These are phyloP conservation scores for Oryzias curvinotus DNA, from an alignment of 2,113 vertebrate genomes.

Conservation along the genomic window DNA sequence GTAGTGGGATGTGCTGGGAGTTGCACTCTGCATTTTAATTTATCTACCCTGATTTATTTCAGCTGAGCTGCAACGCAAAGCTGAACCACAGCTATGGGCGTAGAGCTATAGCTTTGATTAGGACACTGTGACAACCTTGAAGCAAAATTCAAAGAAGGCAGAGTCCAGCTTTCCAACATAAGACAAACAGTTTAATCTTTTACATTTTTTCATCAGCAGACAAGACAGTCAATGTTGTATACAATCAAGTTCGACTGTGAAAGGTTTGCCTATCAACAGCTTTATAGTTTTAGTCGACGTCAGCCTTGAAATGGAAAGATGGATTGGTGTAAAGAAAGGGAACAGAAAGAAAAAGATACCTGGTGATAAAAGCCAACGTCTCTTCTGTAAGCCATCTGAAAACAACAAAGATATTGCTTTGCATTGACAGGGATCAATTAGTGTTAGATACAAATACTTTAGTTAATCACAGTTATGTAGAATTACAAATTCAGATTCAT, in stretches of 20 bases:
- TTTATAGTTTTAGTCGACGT: slow-evolving; percentile 35
- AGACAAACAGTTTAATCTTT: slow-evolving; percentile 21
- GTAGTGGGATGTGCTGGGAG: slow-evolving; percentile 6
- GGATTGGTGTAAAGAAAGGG: slow-evolving; percentile 31
- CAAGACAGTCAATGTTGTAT: slow-evolving; percentile 24
- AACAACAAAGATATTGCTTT: slow-evolving; percentile 39
- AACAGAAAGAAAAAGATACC: slow-evolving; percentile 64
- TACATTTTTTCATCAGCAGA: slow-evolving; percentile 25
- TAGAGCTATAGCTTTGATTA: slow-evolving; percentile 12
- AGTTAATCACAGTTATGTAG: no score
- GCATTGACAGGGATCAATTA: background rate
- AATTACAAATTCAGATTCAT: no score
- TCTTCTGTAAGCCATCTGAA: slow-evolving; percentile 78
- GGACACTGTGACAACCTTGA: slow-evolving; percentile 9
- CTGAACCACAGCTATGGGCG: slow-evolving; percentile 9
- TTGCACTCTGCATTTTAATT: slow-evolving; percentile 29
- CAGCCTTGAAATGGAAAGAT: slow-evolving; percentile 41
- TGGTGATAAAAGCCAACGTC: slow-evolving; percentile 81
- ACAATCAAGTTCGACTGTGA: slow-evolving; percentile 28
- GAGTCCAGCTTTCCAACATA: slow-evolving; percentile 11
- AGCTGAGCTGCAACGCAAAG: background rate
- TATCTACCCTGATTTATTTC: slow-evolving; percentile 5
- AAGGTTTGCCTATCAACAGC: slow-evolving; percentile 38
- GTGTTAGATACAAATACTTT: background rate
- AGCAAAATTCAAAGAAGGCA: slow-evolving; percentile 16